Conservation (phyloP, 2,797 vertebrate species). For the Notamacropus eugenii region DNA sequence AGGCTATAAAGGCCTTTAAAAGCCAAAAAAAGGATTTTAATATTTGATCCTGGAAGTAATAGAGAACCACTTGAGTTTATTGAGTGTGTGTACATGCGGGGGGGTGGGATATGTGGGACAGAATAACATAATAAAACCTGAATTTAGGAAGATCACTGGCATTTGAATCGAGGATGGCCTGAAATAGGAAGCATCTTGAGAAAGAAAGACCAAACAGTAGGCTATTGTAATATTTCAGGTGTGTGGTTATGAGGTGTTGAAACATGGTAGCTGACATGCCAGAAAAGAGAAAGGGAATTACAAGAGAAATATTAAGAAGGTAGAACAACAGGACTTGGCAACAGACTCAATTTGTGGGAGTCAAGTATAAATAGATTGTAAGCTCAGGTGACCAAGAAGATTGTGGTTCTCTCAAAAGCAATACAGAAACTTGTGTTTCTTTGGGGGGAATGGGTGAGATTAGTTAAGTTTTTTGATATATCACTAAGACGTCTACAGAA, state of each 20-base stretch:
- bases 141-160: background rate
- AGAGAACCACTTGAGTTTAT: background rate
- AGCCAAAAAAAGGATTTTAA: background rate
- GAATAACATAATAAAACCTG: background rate
- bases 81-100: background rate
- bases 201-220: background rate
- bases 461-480: no score
- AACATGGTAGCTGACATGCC: background rate
- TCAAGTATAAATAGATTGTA: background rate
- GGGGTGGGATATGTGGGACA: no score
- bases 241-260: background rate
- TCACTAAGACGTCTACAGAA: no score
- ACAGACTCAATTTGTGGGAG: background rate
- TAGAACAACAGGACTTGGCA: background rate
- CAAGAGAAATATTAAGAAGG: background rate
- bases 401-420: background rate
- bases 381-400: background rate
- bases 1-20: background rate
- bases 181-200: background rate
- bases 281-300: background rate
- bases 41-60: background rate
- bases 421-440: background rate
- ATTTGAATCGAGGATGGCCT: background rate
- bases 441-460: no score
- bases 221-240: background rate